Conservation (phyloP, 2,888 invertebrate genomes). For the Stenotaenia linearis region DNA sequence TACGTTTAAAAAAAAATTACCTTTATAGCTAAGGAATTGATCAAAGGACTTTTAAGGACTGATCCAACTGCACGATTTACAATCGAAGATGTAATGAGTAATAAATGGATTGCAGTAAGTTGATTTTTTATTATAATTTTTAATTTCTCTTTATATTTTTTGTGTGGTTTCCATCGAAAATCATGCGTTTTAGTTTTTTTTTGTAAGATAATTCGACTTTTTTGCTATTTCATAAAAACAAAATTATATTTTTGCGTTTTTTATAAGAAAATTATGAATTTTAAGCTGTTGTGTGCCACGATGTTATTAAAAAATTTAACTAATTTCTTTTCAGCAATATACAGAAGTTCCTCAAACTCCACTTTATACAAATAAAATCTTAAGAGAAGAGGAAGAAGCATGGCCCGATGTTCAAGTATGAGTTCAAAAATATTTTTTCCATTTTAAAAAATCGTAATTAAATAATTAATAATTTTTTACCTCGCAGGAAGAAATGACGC, state of each 20-base stretch:
- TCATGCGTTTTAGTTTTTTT: no score
- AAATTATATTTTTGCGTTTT: no score
- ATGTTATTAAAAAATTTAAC: background rate
- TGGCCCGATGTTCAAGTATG: constrained; percentile 88
- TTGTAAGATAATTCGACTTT: no score
- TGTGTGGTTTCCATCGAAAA: no score
- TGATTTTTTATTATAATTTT: no score
- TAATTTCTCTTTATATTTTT: no score
- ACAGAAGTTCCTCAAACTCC: constrained; percentile 92
- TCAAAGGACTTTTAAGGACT: constrained; percentile 87
- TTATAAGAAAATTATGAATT: no score
- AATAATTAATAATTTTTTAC: constrained; percentile 35
- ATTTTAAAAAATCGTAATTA: background rate
- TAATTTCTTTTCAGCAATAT: constrained; percentile 55
- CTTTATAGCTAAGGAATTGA: constrained; percentile 74
- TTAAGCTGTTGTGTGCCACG: no score
- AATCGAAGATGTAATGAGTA: constrained; percentile 83
- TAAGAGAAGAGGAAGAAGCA: constrained; percentile 83
- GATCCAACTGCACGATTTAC: constrained; percentile 83
- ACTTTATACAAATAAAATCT: constrained; percentile 78
- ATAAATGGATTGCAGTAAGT: constrained; percentile 78
- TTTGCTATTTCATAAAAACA: no score
- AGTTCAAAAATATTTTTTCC: background rate
- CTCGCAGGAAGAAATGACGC: constrained; percentile 93
- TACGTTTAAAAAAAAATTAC: background rate